Base-by-base conservation (phyloP, 2,888 invertebrate species). In the Drosophila picticornis region DNA sequence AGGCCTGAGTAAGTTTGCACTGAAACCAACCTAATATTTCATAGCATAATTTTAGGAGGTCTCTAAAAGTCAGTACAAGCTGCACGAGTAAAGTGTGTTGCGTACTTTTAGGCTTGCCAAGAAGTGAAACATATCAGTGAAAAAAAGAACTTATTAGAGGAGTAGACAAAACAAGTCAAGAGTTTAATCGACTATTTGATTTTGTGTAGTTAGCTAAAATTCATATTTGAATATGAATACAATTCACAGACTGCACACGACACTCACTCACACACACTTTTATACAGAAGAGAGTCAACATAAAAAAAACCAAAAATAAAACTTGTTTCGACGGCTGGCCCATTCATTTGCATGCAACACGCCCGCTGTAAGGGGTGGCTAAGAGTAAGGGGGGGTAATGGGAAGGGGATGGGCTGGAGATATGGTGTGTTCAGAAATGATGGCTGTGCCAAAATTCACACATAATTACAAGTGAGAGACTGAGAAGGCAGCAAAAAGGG, bases 371-470 rank as follows among this genome's bases (percentile, higher is more conserved):
- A 22, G 38, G 22, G 19, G 25, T n/a, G 19, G 31, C 4, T 4
- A 0, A 5, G 38, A 6, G 40, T 22, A 2, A 0, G 1, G 43
- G 13, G 10, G 13, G 5, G 29, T 27, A n/a, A 11, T 29, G 25
- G 55, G 56, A 7, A 16, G 55, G 27, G 16, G 13, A 10, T 16
- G 40, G 27, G n/a, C 31, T 4, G 36, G 16, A 6, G 13, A n/a
- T 11, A 9, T 22, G n/a, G 58, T 55, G 43, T 38, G 48, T 16
- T 58, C 71, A 65, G 67, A 76, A 72, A 70, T 73, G 75, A 68
- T 75, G 76, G 68, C 50, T 81, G 78, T 77, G 83, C 77, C 81
- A 83, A 83, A 84, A 83, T 88, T 86, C 79, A 84, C 90, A 88
- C 88, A 80, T 87, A 90, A 90, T 90, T 90, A 82, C 78, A 78